Evolutionary conservation across 2,888 invertebrate genomes (phyloP).

Genomic region (Blastobasis lacticolella): DNA sequence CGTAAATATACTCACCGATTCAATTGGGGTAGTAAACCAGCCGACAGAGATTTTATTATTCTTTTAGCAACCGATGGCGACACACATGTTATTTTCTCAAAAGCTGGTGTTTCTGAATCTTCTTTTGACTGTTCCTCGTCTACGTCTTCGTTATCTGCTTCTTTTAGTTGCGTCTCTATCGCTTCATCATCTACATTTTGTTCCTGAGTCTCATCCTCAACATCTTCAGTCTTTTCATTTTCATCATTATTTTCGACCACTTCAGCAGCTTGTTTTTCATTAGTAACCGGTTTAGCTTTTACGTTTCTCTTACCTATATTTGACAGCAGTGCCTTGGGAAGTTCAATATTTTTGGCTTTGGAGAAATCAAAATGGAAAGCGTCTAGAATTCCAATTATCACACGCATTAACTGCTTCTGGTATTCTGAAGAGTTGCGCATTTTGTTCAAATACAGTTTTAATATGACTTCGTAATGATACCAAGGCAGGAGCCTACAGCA

Average conservation of each 20-base stretch:
- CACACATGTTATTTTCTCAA: conserved; percentile 69
- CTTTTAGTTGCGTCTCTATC: conserved; percentile 46
- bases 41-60: conserved; percentile 81
- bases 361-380: conserved; percentile 93
- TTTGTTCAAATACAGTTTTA: conserved; percentile 86
- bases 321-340: conserved; percentile 45
- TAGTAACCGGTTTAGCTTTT: conserved; percentile 10
- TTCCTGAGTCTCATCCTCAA: conserved; percentile 15
- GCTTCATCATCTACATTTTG: conserved; percentile 28
- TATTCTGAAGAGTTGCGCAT: conserved; percentile 81
- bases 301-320: conserved; percentile 27
- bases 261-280: conserved; percentile 21
- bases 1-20: conserved; percentile 69
- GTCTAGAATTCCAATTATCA: conserved; percentile 86
- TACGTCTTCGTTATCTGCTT: conserved; percentile 51
- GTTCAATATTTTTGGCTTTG: conserved; percentile 62
- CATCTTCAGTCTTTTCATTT: conserved; percentile 23
- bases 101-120: conserved; percentile 36
- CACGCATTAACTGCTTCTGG: conserved; percentile 87
- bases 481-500: conserved; percentile 88
- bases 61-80: conserved; percentile 83
- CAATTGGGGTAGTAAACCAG: conserved; percentile 85
- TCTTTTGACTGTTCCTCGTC: conserved; percentile 43
- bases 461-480: conserved; percentile 89
- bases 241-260: conserved; percentile 16